phyloP scores from a whole-genome alignment of 2,113 vertebrate genomes.

The Xiphophorus couchianus region DNA sequence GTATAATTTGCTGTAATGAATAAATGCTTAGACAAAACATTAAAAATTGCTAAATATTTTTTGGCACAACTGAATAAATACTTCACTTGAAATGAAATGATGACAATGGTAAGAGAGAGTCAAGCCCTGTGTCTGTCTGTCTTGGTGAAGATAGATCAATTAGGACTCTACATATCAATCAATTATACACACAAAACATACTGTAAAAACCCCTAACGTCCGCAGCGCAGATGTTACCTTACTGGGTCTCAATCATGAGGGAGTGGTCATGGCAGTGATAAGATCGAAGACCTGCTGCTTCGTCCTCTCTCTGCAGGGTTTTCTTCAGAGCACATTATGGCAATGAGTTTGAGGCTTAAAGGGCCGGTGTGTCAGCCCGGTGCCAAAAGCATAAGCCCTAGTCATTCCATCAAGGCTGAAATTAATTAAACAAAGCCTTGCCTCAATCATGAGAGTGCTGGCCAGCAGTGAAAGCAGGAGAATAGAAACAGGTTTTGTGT shows the following conservation, averaged over 20 bases:
- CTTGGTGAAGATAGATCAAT: constrained; percentile 25
- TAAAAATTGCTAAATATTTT: no score
- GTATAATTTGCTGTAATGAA: no score
- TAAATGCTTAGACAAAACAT: no score
- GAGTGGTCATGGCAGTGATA: constrained; percentile 60
- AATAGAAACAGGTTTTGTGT: constrained; percentile 27
- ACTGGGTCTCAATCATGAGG: constrained; percentile 64
- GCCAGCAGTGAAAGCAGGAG: constrained; percentile 12
- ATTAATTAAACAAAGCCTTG: constrained; percentile 76
- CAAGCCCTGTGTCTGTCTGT: neutral
- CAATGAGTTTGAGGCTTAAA: constrained; percentile 80
- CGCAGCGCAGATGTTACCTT: constrained; percentile 64
- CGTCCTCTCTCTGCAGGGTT: constrained; percentile 66
- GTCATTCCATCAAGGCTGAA: constrained; percentile 78
- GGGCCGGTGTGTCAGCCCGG: constrained; percentile 60
- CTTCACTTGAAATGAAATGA: neutral
- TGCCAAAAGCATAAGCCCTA: constrained; percentile 70
- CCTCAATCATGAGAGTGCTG: constrained; percentile 68
- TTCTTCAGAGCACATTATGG: constrained; percentile 77
- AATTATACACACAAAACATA: constrained; percentile 66
- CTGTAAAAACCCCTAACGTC: constrained; percentile 21
- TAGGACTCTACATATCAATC: constrained; percentile 73
- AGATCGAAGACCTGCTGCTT: constrained; percentile 67
- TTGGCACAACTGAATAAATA: neutral
- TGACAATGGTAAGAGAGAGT: neutral